Conservation (phyloP, 2,113 vertebrate species). For the Sturnus vulgaris region DNA sequence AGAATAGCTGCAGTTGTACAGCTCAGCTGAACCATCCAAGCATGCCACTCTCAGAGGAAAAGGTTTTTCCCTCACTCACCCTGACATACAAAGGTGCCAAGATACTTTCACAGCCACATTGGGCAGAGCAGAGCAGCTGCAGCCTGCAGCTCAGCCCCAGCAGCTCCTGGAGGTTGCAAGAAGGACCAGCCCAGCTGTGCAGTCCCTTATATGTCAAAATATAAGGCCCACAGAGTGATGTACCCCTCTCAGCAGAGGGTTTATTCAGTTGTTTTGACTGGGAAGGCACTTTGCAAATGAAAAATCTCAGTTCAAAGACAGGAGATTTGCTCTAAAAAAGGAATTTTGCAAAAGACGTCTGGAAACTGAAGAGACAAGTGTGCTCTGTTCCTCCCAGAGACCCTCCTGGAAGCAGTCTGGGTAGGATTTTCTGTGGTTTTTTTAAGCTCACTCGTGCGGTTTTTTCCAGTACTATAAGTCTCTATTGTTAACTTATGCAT, state of each 20-base stretch:
- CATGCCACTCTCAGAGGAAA: not conserved
- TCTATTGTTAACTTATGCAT: constrained; percentile 64
- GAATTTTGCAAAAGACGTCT: not conserved
- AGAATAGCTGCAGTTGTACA: not conserved
- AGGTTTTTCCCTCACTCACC: not conserved
- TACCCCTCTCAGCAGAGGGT: not conserved
- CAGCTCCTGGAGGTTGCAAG: too few relatives aligned
- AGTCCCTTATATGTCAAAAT: not conserved
- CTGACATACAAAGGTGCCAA: not conserved
- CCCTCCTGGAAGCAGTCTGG: constrained; percentile 21
- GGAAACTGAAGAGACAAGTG: constrained; percentile 33
- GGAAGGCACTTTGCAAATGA: not conserved
- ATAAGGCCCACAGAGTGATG: not conserved
- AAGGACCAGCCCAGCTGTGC: too few relatives aligned
- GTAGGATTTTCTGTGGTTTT: not conserved
- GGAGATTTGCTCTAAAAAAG: constrained; percentile 4
- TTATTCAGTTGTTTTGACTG: not conserved
- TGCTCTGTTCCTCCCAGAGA: constrained; percentile 18
- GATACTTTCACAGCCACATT: not conserved
- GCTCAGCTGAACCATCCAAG: not conserved
- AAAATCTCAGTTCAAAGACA: not conserved
- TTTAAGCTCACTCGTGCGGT: not conserved
- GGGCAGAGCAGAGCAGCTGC: not conserved
- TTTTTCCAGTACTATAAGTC: constrained; percentile 30
- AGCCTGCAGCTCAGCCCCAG: too few relatives aligned